A percentile compares a stretch with the other conserved stretches of the same genome.
Evolutionary conservation across 2,888 invertebrate species (phyloP).

Genomic region (Rhaphigaster nebulosa): DNA sequence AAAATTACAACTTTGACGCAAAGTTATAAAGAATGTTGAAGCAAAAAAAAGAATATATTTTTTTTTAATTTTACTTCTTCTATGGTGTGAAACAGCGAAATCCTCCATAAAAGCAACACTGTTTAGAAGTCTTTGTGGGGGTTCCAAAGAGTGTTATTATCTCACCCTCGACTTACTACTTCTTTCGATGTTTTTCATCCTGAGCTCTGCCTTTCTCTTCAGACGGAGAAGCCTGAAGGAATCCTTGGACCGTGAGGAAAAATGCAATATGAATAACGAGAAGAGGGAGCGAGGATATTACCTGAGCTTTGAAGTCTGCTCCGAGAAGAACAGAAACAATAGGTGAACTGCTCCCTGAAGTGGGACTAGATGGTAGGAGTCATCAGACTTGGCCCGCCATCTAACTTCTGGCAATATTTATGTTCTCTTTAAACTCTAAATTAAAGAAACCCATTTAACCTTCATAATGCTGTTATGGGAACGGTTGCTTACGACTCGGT

Average conservation of each 20-base stretch:
- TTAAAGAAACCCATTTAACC: not conserved
- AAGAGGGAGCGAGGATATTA: not conserved
- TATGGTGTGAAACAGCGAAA: not conserved
- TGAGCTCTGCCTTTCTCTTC: not conserved
- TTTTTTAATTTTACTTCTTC: not conserved
- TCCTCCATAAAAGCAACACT: not conserved
- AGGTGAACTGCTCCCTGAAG: too few species aligned
- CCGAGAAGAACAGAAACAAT: not conserved
- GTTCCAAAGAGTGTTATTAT: slow-evolving; percentile 1
- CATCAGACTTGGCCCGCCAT: not conserved
- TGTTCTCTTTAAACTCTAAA: not conserved
- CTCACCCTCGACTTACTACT: not conserved
- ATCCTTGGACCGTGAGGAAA: not conserved
- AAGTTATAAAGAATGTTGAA: not conserved
- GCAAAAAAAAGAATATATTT: not conserved
- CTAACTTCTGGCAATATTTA: not conserved
- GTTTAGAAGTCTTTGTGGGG: not conserved
- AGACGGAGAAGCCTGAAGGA: not conserved
- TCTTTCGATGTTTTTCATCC: not conserved
- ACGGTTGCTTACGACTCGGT: too few species aligned
- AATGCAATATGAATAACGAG: slow-evolving; percentile 9
- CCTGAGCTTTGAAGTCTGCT: not conserved
- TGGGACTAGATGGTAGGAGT: not conserved
- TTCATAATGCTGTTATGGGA: too few species aligned
- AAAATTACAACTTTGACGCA: not conserved